Evolutionary conservation across 2,797 vertebrate species (phyloP).

Genomic region (Sus cebifrons): DNA sequence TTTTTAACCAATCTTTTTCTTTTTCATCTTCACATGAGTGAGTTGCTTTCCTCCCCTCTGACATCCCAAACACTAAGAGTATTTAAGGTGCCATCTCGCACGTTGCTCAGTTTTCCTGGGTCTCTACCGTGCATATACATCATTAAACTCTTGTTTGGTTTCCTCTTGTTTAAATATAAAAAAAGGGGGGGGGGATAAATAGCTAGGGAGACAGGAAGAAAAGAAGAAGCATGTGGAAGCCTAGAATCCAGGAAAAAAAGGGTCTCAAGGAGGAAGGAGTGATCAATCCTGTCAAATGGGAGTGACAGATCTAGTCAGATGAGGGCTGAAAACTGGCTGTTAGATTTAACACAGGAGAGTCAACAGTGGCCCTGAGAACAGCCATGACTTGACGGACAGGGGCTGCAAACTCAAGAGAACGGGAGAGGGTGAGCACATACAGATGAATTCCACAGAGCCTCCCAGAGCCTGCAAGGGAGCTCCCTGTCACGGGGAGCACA

Average conservation of each 20-base stretch:
- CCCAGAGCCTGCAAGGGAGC: fast-evolving
- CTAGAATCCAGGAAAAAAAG: not conserved
- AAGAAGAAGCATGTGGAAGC: not conserved
- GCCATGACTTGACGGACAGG: not conserved
- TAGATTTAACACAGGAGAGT: not conserved
- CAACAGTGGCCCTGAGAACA: not conserved
- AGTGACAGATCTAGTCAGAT: not conserved
- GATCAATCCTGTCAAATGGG: not conserved
- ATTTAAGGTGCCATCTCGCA: not conserved
- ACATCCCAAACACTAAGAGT: not conserved
- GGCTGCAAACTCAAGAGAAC: fast-evolving
- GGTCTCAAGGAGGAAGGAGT: not conserved
- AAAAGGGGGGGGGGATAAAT: fast-evolving
- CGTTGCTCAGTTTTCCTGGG: not conserved
- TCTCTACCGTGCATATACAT: not conserved
- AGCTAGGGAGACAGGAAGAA: not conserved
- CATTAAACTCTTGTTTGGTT: not conserved
- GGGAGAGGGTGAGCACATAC: fast-evolving
- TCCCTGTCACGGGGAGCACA: fast-evolving
- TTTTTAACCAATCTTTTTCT: not conserved
- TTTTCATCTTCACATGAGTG: not conserved
- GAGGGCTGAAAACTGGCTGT: not conserved
- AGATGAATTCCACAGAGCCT: not conserved
- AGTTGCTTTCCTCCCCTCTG: not conserved
- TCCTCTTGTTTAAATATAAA: not conserved